Percentiles rank a stretch among this genome's conserved stretches.
Evolutionary conservation across 2,113 vertebrate genomes (phyloP).

Genomic region (Baryphthengus martii): DNA sequence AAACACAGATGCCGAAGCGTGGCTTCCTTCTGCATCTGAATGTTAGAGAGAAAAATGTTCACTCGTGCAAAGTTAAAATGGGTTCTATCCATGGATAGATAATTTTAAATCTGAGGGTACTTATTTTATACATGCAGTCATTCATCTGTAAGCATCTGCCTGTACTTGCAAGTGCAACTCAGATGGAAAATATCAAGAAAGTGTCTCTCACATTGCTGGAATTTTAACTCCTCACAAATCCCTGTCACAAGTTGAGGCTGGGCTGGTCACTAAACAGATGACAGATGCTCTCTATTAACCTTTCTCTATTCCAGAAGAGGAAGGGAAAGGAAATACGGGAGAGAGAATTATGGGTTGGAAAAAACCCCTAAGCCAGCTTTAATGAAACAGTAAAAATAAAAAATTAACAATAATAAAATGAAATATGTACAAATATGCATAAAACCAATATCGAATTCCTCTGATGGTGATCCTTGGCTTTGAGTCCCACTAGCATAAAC

Average conservation of each 20-base stretch:
- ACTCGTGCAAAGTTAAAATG: neutral
- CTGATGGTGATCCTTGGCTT: neutral
- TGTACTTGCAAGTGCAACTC: neutral
- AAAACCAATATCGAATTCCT: neutral
- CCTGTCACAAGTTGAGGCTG: neutral
- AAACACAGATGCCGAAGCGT: neutral
- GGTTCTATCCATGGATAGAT: neutral
- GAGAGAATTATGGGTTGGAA: neutral
- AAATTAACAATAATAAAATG: neutral
- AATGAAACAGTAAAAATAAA: neutral
- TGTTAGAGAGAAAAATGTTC: neutral
- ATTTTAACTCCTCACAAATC: constrained; percentile 17
- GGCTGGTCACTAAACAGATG: neutral
- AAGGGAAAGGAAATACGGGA: neutral
- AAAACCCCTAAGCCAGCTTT: neutral
- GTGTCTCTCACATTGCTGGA: neutral
- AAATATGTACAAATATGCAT: neutral
- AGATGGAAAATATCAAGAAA: neutral
- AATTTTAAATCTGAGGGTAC: constrained; percentile 4
- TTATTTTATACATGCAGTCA: neutral
- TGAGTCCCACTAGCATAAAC: neutral
- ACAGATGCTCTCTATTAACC: neutral
- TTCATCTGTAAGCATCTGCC: neutral
- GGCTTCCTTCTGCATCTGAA: neutral
- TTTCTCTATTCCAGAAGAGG: neutral